Base-by-base conservation (phyloP, 2,113 vertebrate genomes). In the Chiloscyllium plagiosum region DNA sequence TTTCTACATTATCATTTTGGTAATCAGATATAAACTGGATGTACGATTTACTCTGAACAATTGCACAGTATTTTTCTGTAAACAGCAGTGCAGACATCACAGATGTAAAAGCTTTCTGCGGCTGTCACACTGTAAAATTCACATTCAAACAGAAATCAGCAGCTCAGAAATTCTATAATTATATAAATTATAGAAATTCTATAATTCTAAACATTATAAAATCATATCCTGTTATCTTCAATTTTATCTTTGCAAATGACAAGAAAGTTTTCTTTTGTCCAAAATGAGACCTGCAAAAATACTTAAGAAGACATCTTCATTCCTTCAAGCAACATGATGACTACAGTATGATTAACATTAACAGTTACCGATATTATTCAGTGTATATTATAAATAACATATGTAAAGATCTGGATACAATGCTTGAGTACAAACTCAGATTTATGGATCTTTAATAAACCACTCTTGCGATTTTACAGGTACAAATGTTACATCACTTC, bases 391-490 rank as follows among this genome's bases (percentile, higher is more conserved):
- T 93, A 93, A 66, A 65, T 65, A 66, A 37, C 37, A 66, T 61
- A 66, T 10, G n/a, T 42, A 68, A 68, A 19, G 56, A 93, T 12
- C n/a, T 93, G 33, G 33, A 66, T 61, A 61, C 2, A n/a, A 65
- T 37, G 37, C 15, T 17, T 20, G 80, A 83, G n/a, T 42, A 92
- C 52, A 92, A 92, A 20, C 61, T 93, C 61, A 93, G 33, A 2
- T 66, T 93, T 93, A n/a, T 93, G 89, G 61, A 93, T 37, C 33
- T 93, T n/a, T 37, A 93, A 93, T 93, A 66, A 93, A 93, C 65
- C n/a, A 93, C 65, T 92, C 56, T 19, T 93, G 89, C 20, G 61
- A 93, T 93, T 66, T 93, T 20, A 66, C 33, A 93, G n/a, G 33
- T 66, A 93, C 61, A 61, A 93, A 93, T 19, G 33, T 56, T 90